These are phyloP conservation scores for Scopus umbretta DNA, from an alignment of 2,113 vertebrate genomes.

Conservation along the genomic window DNA sequence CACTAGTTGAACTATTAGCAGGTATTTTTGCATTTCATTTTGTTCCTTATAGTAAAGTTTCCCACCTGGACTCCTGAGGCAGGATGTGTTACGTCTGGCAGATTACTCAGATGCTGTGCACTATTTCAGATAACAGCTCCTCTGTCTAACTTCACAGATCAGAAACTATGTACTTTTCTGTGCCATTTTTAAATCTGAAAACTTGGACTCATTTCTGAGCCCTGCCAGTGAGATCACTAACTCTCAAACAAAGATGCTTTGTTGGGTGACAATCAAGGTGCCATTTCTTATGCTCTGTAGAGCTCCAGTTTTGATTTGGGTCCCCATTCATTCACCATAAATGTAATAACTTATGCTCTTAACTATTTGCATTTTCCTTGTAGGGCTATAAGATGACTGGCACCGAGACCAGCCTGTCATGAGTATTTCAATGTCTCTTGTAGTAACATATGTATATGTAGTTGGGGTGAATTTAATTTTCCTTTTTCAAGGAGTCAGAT, in stretches of 20 bases:
- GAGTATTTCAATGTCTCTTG: not conserved
- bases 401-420: not conserved
- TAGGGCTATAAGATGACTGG: not conserved
- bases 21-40: conserved; percentile 44
- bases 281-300: not conserved
- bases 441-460: not conserved
- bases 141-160: conserved; percentile 2
- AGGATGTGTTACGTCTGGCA: conserved; percentile 53
- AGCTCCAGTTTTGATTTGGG: not conserved
- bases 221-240: not conserved
- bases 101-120: conserved; percentile 17
- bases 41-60: conserved; percentile 34
- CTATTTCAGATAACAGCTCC: conserved; percentile 56
- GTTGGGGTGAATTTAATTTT: not conserved
- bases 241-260: not conserved
- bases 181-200: not conserved
- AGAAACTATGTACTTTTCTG: not conserved
- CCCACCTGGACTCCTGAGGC: conserved; percentile 59
- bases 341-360: not conserved
- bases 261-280: not conserved
- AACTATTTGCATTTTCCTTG: not conserved
- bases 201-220: not conserved
- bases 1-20: conserved; percentile 4
- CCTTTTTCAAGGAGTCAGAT: not conserved
- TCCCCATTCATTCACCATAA: not conserved